Conservation (phyloP, 2,888 invertebrate genomes). For the Chromoteleia sp. region DNA sequence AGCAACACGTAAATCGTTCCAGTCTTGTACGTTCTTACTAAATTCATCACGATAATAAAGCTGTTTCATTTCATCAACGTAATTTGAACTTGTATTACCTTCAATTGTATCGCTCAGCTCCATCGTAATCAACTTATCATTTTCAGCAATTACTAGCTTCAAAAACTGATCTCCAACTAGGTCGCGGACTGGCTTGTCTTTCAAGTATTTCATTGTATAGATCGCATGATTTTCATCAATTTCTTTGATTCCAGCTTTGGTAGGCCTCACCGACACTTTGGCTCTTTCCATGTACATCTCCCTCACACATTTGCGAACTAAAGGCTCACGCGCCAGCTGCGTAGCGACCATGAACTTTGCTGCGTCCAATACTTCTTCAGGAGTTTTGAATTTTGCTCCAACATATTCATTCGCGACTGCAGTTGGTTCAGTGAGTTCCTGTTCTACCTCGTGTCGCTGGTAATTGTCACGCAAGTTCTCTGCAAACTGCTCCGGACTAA, state of each 20-base stretch:
- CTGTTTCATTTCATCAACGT: conserved; percentile 95
- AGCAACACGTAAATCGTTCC: conserved; percentile 95
- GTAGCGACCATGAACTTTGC: conserved; percentile 97
- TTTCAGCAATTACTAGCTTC: conserved; percentile 91
- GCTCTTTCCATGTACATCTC: conserved; percentile 96
- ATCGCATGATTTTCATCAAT: conserved; percentile 98
- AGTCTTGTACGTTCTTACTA: conserved; percentile 96
- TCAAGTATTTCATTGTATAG: conserved; percentile 94
- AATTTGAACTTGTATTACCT: conserved; percentile 91
- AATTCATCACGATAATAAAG: conserved; percentile 96
- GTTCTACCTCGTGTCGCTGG: conserved; percentile 97
- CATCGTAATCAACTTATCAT: conserved; percentile 92
- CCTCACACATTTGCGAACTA: conserved; percentile 93
- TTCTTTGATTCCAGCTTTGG: conserved; percentile 95
- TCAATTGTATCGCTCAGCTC: conserved; percentile 91
- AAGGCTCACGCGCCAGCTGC: conserved; percentile 96
- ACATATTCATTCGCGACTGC: conserved; percentile 92
- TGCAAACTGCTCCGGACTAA: conserved; percentile 97
- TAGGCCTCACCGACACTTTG: conserved; percentile 92
- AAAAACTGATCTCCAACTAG: conserved; percentile 96
- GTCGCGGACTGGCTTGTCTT: conserved; percentile 96
- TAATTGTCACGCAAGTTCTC: conserved; percentile 98
- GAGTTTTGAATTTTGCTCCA: conserved; percentile 83
- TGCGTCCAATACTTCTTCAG: conserved; percentile 94
- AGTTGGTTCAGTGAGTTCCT: conserved; percentile 93